Evolutionary conservation across 2,797 vertebrate genomes (phyloP), one percentile per base, ranked within the genome.

Genomic region (Sebastes steindachneri): DNA sequence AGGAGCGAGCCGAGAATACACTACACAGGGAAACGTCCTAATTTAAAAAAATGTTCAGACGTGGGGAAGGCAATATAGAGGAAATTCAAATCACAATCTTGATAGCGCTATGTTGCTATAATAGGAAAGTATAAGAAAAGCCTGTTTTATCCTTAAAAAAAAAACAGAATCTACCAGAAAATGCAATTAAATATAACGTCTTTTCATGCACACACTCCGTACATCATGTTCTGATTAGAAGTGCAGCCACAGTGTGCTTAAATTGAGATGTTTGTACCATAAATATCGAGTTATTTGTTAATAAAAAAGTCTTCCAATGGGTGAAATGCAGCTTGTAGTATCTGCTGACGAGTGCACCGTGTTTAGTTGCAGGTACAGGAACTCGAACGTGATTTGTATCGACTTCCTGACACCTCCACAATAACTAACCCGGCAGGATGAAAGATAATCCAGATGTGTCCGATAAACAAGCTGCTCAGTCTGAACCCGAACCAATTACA

Each of bases 361-460:
- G 60, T 83, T 73, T 25, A 41, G 66, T n/a, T 19, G 26, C 60
- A 70, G 69, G 65, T 59, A 29, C 62, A 68, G 77, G 66, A 73
- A 31, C 15, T 10, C 29, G 8, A 67, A 77, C 75, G 29, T 62
- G 81, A 85, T 70, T 75, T 35, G 14, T 85, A 88, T 84, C 17
- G 57, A 84, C 82, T 65, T 73, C 59, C 79, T 54, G 81, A 77
- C 83, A 72, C 53, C 58, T 76, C 29, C 23, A 41, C 80, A 63
- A 51, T 53, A 66, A 54, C 19, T 31, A 66, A 71, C 45, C 73
- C 4, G 21, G 71, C 60, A 4, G 31, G 45, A 63, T 55, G 41
- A 76, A 76, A 82, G 19, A 76, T 72, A 60, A 73, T 64, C 59
- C 66, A 51, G 70, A 62, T 25, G 55, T 17, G 37, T 73, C 72